Conservation (phyloP, 92 coral and sea anemone genomes). For the Heliopora coerulea region DNA sequence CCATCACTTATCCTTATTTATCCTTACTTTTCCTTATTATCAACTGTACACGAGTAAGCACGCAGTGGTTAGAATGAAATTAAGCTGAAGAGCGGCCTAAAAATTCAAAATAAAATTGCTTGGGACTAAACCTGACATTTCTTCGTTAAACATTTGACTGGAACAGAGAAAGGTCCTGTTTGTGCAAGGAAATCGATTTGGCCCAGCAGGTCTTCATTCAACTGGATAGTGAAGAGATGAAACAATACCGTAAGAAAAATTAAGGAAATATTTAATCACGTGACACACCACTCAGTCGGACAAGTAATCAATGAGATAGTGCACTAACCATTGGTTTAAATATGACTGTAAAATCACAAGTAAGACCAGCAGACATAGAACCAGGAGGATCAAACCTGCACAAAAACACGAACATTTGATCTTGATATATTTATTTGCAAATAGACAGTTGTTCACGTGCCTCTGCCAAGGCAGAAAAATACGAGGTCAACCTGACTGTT, state of each 20-base stretch:
- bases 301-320: background rate
- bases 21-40: too few relatives aligned
- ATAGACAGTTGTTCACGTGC: too few relatives aligned
- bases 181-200: constrained; percentile 97
- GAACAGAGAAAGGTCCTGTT: constrained; percentile 93
- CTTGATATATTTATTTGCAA: too few relatives aligned
- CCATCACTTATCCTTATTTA: too few relatives aligned
- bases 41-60: too few relatives aligned
- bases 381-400: constrained; percentile 92
- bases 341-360: constrained; percentile 88
- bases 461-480: too few relatives aligned
- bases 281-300: too few relatives aligned
- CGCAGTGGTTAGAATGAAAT: too few relatives aligned
- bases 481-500: too few relatives aligned
- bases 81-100: too few relatives aligned
- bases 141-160: constrained; percentile 92
- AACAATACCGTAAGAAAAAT: background rate
- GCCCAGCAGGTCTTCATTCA: constrained; percentile 94
- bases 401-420: too few relatives aligned
- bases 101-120: background rate
- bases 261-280: background rate
- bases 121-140: constrained; percentile 74
- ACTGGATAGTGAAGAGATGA: constrained; percentile 42
- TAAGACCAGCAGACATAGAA: constrained; percentile 95
- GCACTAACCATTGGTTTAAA: constrained; percentile 94